Percentiles rank a stretch among this genome's conserved stretches.
Conservation (phyloP, 2,113 vertebrate genomes). For the Noctilio leporinus region DNA sequence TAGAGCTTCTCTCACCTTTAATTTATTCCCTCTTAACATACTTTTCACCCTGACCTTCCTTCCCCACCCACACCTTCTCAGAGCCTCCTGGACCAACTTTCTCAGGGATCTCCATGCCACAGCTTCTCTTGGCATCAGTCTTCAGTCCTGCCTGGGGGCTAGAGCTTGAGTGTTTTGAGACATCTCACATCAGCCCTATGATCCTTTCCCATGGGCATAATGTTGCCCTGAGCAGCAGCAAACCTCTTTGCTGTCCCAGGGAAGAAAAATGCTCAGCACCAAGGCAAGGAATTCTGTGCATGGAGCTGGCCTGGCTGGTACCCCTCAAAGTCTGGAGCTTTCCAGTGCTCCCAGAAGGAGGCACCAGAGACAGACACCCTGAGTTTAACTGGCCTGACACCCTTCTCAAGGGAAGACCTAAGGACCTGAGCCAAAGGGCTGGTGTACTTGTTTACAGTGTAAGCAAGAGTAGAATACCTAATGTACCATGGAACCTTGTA, state of each 20-base stretch:
- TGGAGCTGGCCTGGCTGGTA: background rate
- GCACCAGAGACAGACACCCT: background rate
- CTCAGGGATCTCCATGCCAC: conserved; percentile 61
- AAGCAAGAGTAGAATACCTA: conserved; percentile 76
- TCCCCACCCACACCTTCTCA: conserved; percentile 21
- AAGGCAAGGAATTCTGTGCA: background rate
- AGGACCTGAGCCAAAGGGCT: conserved; percentile 67
- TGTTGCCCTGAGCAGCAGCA: background rate
- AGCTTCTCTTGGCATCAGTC: background rate
- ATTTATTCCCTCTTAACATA: conserved; percentile 45
- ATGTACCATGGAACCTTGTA: conserved; percentile 74
- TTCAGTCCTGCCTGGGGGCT: background rate
- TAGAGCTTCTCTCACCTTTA: conserved; percentile 29
- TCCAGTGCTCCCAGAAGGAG: background rate
- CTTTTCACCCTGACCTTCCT: conserved; percentile 5
- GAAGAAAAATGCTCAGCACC: background rate
- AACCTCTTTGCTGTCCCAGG: background rate
- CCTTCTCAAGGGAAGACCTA: conserved; percentile 57
- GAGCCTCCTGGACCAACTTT: conserved; percentile 59
- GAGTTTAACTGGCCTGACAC: conserved; percentile 29
- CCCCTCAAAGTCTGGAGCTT: background rate
- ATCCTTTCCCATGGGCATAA: background rate
- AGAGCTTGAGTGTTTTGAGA: background rate
- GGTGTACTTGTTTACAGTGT: conserved; percentile 83
- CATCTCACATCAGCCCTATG: background rate